Evolutionary conservation across 2,113 vertebrate genomes (phyloP).

Genomic region (Pituophis catenifer): DNA sequence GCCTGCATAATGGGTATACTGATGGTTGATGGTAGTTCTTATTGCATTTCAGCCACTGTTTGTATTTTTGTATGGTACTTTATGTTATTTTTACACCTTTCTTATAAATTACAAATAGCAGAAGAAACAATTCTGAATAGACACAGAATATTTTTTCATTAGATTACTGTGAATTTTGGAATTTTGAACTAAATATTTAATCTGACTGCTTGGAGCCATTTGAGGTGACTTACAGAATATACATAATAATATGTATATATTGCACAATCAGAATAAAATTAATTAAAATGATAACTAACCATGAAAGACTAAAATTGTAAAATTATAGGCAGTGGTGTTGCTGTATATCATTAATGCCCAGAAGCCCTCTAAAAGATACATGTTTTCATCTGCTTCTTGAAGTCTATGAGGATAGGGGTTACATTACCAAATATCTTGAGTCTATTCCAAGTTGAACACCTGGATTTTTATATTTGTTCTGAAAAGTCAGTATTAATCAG

Average conservation of each 20-base stretch:
- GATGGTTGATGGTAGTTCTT: background rate
- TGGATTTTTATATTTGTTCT: conserved; percentile 1
- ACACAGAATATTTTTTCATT: conserved; percentile 29
- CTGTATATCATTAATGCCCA: background rate
- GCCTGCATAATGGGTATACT: background rate
- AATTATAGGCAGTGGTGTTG: background rate
- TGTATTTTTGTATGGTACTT: background rate
- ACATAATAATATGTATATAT: background rate
- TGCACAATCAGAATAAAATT: background rate
- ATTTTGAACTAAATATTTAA: background rate
- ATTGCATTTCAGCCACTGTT: background rate
- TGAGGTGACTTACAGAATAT: background rate
- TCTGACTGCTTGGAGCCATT: background rate
- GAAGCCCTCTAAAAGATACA: background rate
- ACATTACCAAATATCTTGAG: conserved; percentile 16
- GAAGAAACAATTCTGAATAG: background rate
- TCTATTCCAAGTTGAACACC: conserved; percentile 9
- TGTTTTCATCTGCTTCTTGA: background rate
- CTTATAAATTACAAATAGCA: conserved; percentile 14
- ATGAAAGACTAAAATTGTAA: background rate
- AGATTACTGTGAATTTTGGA: background rate
- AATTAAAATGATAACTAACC: background rate
- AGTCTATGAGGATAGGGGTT: background rate
- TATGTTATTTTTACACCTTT: background rate
- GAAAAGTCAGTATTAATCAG: conserved; percentile 1